Percentiles rank a stretch among this genome's conserved stretches.
phyloP scores from a whole-genome alignment of 2,113 vertebrate genomes.

The Lepisosteus osseus region DNA sequence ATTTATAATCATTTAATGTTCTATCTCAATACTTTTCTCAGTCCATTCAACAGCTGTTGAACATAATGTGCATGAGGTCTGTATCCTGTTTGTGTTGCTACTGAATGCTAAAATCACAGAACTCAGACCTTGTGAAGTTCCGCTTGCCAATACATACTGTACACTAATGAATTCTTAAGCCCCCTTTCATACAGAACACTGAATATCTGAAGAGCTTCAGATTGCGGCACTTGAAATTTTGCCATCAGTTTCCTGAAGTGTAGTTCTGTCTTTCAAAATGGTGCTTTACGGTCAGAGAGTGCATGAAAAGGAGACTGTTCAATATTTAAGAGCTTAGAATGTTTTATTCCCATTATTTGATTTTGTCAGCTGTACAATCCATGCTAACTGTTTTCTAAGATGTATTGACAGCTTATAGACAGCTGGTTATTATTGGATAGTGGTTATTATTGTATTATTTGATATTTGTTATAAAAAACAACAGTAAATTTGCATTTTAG shows the following conservation, averaged over 20 bases:
- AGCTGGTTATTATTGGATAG: not conserved
- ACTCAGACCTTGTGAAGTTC: not conserved
- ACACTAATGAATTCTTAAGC: not conserved
- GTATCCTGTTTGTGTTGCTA: not conserved
- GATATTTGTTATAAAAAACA: too few relatives aligned
- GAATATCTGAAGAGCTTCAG: not conserved
- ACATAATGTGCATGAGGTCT: not conserved
- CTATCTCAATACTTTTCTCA: slow-evolving; percentile 7
- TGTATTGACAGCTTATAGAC: not conserved
- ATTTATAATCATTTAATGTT: slow-evolving; percentile 14
- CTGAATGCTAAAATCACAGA: slow-evolving; percentile 4
- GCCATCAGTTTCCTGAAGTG: not conserved
- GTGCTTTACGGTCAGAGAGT: too few relatives aligned
- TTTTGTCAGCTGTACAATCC: not conserved
- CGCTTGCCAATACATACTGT: not conserved
- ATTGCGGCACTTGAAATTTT: not conserved
- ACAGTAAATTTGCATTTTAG: not conserved
- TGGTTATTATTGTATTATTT: not conserved
- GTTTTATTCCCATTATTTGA: not conserved
- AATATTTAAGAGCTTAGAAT: too few relatives aligned
- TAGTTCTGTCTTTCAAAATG: not conserved
- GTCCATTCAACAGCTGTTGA: slow-evolving; percentile 21
- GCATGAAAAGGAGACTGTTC: too few relatives aligned
- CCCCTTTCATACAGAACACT: not conserved
- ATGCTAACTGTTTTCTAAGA: not conserved